Conservation (phyloP, 2,113 vertebrate genomes). For the Uria aalge region DNA sequence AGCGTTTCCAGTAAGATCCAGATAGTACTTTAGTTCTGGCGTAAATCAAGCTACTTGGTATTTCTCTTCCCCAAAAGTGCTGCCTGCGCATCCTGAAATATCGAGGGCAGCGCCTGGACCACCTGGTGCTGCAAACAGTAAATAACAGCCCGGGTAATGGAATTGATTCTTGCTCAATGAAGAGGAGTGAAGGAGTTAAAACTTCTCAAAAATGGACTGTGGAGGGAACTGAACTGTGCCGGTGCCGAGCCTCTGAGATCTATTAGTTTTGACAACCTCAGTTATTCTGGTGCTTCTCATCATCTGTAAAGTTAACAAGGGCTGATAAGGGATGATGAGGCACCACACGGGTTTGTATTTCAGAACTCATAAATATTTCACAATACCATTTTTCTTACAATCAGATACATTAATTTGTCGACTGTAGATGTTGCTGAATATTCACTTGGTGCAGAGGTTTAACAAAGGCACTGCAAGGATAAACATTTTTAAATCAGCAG, state of each 20-base stretch:
- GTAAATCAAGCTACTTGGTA: background rate
- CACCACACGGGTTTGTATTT: slow-evolving; percentile 69
- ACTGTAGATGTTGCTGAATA: slow-evolving; percentile 50
- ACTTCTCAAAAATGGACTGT: slow-evolving; percentile 3
- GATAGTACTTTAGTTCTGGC: background rate
- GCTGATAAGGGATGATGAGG: slow-evolving; percentile 73
- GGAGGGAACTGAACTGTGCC: slow-evolving; percentile 30
- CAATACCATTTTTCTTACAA: slow-evolving; percentile 72
- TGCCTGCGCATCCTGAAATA: background rate
- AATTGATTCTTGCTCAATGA: background rate
- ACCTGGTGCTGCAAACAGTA: background rate
- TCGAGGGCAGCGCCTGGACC: background rate
- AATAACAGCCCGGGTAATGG: background rate
- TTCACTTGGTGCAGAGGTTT: slow-evolving; percentile 43
- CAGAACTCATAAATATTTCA: slow-evolving; percentile 77
- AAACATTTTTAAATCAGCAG: slow-evolving; percentile 41
- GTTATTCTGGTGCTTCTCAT: slow-evolving; percentile 68
- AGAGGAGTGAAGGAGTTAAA: slow-evolving; percentile 52
- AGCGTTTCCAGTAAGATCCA: background rate
- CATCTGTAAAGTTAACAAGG: slow-evolving; percentile 74
- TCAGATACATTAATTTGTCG: slow-evolving; percentile 72
- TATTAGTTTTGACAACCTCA: slow-evolving; percentile 73
- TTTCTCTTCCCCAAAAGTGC: background rate
- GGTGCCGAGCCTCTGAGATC: slow-evolving; percentile 48
- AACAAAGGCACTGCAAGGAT: slow-evolving; percentile 63